Base-by-base conservation (phyloP, 1,140 invertebrate species). In the Psix sp. region DNA sequence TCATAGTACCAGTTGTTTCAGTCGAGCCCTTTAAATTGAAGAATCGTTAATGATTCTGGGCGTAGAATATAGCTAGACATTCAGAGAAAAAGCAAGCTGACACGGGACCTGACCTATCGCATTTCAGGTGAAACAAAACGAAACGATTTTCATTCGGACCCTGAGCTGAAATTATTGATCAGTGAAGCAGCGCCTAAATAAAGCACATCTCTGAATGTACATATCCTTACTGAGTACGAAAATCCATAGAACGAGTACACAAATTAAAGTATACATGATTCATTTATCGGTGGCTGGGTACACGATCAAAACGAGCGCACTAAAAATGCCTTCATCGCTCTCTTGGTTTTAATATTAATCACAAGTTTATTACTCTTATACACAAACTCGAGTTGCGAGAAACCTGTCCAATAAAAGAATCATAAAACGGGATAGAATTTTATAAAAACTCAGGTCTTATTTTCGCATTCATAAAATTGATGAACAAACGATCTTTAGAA, bases 241-340 rank as follows among this genome's bases (percentile, higher is more conserved):
- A 54, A 56, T 62, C 56, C 24, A 42, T 56, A 71, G 49, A 48
- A 56, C 66, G 26, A 56, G 57, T 56, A 62, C 49, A 71, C 56
- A 71, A 71, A 71, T 71, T 71, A 56, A 71, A 71, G 57, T 71
- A 62, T 71, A 71, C 57, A 71, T 71, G 49, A 71, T 71, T 71
- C 16, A 71, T 21, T 11, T 51, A 38, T 33, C 14, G 54, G 46
- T 52, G 15, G 38, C 38, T 38, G 38, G 38, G 33, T 51, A 10
- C 31, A 17, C 29, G 49, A 45, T 18, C 18, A 29, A 67, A 67
- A 67, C 51, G 13, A 66, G 10, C 14, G 14, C 14, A 16, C 18
- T 14, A 26, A 52, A 17, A n/a, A n/a, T n/a, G n/a, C n/a, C n/a
- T n/a, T n/a, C n/a, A n/a, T n/a, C n/a, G n/a, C n/a, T n/a, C n/a